These are phyloP conservation scores for Cebidichthys violaceus DNA, from an alignment of 2,113 vertebrate species.

Conservation along the genomic window DNA sequence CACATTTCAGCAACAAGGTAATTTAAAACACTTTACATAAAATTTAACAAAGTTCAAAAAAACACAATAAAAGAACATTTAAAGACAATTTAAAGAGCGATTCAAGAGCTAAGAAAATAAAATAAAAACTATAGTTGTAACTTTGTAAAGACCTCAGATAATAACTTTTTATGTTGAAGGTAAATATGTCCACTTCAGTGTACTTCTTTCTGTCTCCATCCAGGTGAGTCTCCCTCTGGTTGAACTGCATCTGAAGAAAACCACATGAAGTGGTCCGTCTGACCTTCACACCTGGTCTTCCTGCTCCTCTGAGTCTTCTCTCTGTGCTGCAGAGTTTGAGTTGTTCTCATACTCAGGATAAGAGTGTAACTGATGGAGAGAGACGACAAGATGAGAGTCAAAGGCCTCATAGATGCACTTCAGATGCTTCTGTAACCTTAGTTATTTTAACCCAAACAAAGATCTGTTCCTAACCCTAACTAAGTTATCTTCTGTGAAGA, in stretches of 20 bases:
- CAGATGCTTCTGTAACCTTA: too few relatives aligned
- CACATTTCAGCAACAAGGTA: neutral
- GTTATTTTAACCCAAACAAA: too few relatives aligned
- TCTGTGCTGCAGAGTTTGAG: neutral
- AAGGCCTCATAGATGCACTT: too few relatives aligned
- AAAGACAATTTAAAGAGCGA: neutral
- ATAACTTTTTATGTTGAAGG: neutral
- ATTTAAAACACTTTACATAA: too few relatives aligned
- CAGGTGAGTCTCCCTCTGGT: neutral
- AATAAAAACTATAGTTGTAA: too few relatives aligned
- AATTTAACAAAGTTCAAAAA: too few relatives aligned
- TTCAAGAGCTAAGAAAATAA: neutral
- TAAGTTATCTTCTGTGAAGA: too few relatives aligned
- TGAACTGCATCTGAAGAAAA: neutral
- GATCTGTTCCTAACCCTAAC: too few relatives aligned
- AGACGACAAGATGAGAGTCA: neutral
- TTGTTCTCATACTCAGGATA: neutral
- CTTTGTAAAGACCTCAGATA: too few relatives aligned
- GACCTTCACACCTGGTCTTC: neutral
- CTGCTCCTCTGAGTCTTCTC: constrained; percentile 7
- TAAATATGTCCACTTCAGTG: neutral
- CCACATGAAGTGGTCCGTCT: neutral
- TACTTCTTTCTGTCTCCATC: neutral
- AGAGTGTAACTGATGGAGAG: neutral
- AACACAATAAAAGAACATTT: neutral